Evolutionary conservation across 2,113 vertebrate species (phyloP), one percentile per base, ranked within the genome.

Genomic region (Girardinichthys multiradiatus): DNA sequence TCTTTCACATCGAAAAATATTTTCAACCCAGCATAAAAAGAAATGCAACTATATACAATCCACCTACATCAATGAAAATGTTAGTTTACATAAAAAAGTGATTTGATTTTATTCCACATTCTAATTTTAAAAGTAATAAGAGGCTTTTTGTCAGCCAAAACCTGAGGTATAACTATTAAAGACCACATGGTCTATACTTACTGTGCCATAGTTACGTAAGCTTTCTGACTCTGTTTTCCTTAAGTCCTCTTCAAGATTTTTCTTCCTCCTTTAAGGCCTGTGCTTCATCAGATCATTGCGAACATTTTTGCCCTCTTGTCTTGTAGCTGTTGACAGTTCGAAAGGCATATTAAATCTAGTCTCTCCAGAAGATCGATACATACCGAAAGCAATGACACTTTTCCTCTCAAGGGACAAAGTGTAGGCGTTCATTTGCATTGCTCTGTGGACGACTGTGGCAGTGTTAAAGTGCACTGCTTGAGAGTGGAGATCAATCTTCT

Each of bases 331-430:
- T 88, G 83, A 92, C 86, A 89, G 80, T 75, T 76, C 68, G 62
- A 86, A 84, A 89, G n/a, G 82, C 86, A 68, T 76, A 87, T 91
- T 91, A 92, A 92, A 92, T 89, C 87, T 87, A 89, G 87, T 85
- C 86, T 81, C 72, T 74, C 76, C 65, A 45, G 48, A 37, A 86
- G 87, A 93, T 92, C 92, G 66, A 93, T 92, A 89, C 57, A 17
- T 7, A 61, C 87, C 86, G 76, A 88, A 82, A 85, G 84, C 68
- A 83, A 76, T 84, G 87, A 89, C 70, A 80, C 81, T 79, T 64
- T 84, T 86, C 86, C 81, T 39, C 77, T 29, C 64, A 60, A 65
- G 70, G 67, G 85, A 79, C 42, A 14, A 62, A 64, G 72, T 35
- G 87, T 68, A 71, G 82, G 70, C 45, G 63, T 76, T 74, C 81